Evolutionary conservation across 2,797 vertebrate genomes (phyloP).

Genomic region (Melanotaenia pygmaea): DNA sequence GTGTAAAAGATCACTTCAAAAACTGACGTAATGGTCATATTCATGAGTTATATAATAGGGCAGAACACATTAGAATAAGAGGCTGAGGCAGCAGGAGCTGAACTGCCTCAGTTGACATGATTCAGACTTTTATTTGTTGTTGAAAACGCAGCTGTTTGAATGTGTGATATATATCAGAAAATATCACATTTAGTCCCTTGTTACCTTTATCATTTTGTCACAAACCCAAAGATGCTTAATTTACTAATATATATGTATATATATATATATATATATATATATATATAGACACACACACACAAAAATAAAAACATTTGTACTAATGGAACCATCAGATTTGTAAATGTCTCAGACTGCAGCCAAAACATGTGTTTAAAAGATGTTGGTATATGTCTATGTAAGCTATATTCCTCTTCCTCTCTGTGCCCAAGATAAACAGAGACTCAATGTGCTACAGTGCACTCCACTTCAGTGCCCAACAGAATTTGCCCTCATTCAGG

Average conservation of each 20-base stretch:
- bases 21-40: constrained; percentile 67
- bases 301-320: too few relatives aligned
- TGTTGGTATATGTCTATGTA: constrained; percentile 43
- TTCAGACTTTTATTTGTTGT: constrained; percentile 45
- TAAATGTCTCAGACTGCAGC: constrained; percentile 19
- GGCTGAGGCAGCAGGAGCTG: constrained; percentile 54
- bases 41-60: constrained; percentile 68
- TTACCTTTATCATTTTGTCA: constrained; percentile 28
- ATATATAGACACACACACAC: too few relatives aligned
- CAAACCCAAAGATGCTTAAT: not conserved
- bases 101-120: constrained; percentile 54
- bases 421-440: constrained; percentile 61
- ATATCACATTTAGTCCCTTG: constrained; percentile 24
- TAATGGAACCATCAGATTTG: constrained; percentile 1
- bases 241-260: too few relatives aligned
- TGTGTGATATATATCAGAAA: constrained; percentile 28
- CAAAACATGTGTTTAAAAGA: constrained; percentile 40
- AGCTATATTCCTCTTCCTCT: constrained; percentile 48
- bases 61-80: constrained; percentile 61
- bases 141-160: constrained; percentile 36
- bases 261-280: too few relatives aligned
- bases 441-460: constrained; percentile 65
- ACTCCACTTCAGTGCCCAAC: constrained; percentile 69
- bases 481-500: constrained; percentile 77
- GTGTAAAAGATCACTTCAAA: constrained; percentile 61